Conservation (phyloP, 2,113 vertebrate species). For the Rhea pennata region DNA sequence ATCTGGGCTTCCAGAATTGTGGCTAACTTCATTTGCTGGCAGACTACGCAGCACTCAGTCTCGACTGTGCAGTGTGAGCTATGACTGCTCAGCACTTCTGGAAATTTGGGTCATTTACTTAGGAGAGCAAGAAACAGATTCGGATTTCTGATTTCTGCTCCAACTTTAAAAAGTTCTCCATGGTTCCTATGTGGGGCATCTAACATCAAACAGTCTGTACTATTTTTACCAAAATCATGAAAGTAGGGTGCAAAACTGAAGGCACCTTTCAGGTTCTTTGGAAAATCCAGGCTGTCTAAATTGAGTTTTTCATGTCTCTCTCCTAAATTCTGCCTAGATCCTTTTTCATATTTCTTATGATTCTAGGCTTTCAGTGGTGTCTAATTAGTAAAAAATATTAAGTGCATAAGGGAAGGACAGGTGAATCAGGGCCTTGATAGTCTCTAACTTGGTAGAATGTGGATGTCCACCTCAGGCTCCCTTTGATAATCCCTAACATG, state of each 20-base stretch:
- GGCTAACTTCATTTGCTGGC: slow-evolving; percentile 34
- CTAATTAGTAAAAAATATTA: background rate
- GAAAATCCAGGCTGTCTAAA: background rate
- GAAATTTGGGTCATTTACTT: background rate
- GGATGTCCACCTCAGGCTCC: background rate
- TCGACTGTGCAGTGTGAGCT: background rate
- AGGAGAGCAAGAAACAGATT: background rate
- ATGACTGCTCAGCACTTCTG: background rate
- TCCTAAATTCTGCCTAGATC: background rate
- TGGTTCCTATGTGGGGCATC: background rate
- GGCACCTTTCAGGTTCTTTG: background rate
- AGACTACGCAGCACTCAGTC: background rate
- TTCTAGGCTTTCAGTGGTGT: background rate
- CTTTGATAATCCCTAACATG: background rate
- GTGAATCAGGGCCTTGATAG: background rate
- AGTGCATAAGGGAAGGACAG: background rate
- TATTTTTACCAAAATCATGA: background rate
- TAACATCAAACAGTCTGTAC: background rate
- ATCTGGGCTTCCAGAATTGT: slow-evolving; percentile 52
- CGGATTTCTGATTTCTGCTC: background rate
- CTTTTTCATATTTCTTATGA: background rate
- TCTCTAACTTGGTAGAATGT: background rate
- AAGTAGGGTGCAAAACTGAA: background rate
- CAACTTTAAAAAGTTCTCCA: background rate
- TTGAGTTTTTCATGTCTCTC: background rate